Evolutionary conservation across 2,888 invertebrate species (phyloP), one percentile per base, ranked within the genome.

Genomic region (Drosophila rubida): DNA sequence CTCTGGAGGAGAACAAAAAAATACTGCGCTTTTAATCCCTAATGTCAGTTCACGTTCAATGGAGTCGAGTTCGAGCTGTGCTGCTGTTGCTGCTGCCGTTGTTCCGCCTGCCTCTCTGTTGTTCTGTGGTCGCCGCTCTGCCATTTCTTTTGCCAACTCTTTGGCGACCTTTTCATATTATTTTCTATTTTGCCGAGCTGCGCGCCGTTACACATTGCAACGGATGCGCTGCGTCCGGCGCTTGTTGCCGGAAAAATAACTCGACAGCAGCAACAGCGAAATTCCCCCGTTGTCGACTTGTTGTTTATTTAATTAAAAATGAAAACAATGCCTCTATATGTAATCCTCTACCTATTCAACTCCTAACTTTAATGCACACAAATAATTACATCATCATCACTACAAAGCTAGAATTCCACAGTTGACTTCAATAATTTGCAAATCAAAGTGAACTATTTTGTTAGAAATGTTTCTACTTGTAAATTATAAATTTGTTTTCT

Each of bases 21-120:
- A 72, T 72, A 66, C 72, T 65, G 64, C 69, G 64, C 75, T 86
- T 74, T 83, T 80, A 86, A 82, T 82, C 86, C 86, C 80, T 82
- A 86, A 86, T 86, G 86, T 80, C 83, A 86, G 78, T 83, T 83
- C 84, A 75, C 80, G 80, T 82, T 83, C 83, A 83, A 86, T 83
- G 83, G 74, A 83, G 75, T 85, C 67, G 78, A 61, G 54, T 73
- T 67, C 39, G 42, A 55, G 64, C 50, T 60, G 46, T 41, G 16
- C 30, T 25, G 27, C 45, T 42, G 41, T 9, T 27, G 54, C 11
- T 32, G 14, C 13, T 19, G 23, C 9, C 3, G 19, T 19, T 19
- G 19, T 19, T 19, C 19, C 19, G 19, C 19, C 1, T 23, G 19
- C n/a, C 13, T 22, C 14, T 37, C 57, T 30, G 51, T 58, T 65